Evolutionary conservation across 1,140 invertebrate genomes (phyloP).

Genomic region (Pinna nobilis): DNA sequence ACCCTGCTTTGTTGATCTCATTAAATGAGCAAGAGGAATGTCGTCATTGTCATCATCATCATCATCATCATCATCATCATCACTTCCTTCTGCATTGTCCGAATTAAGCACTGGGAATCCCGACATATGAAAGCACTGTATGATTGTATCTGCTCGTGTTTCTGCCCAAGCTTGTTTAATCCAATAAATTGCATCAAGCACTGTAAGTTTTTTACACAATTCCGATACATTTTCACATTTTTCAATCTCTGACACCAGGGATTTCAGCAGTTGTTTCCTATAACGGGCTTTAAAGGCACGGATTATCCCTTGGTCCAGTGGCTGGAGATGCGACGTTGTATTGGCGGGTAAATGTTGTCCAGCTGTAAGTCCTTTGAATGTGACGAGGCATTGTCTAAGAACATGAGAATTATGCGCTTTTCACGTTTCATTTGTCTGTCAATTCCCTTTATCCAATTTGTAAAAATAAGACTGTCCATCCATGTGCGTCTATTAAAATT

Average conservation of each 20-base stretch:
- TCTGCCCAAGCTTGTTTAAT: conserved; percentile 6
- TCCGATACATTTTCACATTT: neutral
- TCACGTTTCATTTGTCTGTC: conserved; percentile 38
- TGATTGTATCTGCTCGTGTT: neutral
- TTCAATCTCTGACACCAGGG: neutral
- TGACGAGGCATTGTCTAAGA: conserved; percentile 41
- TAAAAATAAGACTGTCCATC: conserved; percentile 36
- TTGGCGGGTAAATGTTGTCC: neutral
- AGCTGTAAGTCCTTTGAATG: conserved; percentile 34
- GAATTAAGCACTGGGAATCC: neutral
- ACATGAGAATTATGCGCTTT: conserved; percentile 30
- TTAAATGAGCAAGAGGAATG: no score
- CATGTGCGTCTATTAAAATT: conserved; percentile 39
- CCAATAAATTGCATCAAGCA: conserved; percentile 26
- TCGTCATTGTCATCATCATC: conserved; percentile 22
- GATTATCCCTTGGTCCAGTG: neutral
- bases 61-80: neutral
- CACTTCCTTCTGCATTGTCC: neutral
- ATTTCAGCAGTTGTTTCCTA: neutral
- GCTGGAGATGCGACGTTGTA: neutral
- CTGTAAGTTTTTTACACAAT: conserved; percentile 14
- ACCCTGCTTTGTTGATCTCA: no score
- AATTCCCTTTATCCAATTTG: conserved; percentile 36
- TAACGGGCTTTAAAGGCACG: neutral
- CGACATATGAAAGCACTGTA: conserved; percentile 11